phyloP scores from a whole-genome alignment of 2,797 vertebrate species.

The Falco columbarius region DNA sequence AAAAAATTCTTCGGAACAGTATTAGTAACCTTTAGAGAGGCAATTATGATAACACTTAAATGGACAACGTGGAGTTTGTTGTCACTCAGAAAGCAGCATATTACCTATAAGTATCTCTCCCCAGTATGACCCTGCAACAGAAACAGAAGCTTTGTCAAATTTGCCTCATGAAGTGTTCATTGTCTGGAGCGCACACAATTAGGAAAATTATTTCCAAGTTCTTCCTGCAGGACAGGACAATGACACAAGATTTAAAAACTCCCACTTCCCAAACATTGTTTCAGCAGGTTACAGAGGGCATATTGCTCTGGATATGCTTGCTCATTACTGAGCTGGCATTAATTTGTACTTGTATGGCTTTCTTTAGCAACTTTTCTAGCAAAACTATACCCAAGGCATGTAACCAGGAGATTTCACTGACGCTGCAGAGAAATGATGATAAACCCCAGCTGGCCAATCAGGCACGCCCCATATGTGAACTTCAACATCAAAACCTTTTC shows the following conservation, averaged over 20 bases:
- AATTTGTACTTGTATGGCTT: background rate
- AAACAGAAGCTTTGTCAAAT: background rate
- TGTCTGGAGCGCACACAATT: background rate
- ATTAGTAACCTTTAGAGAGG: conserved; percentile 75
- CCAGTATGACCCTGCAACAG: background rate
- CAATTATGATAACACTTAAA: conserved; percentile 70
- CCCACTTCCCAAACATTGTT: background rate
- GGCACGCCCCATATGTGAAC: background rate
- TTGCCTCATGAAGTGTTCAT: background rate
- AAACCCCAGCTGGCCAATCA: background rate
- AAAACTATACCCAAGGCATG: background rate
- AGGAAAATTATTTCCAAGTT: background rate
- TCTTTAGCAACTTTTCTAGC: background rate
- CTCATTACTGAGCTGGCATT: background rate
- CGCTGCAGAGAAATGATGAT: background rate
- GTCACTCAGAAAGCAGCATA: conserved; percentile 57
- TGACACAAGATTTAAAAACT: background rate
- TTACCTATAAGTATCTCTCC: background rate
- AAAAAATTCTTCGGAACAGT: conserved; percentile 66
- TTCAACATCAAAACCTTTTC: background rate
- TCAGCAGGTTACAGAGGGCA: background rate
- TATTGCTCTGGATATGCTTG: background rate
- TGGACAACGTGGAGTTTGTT: conserved; percentile 59
- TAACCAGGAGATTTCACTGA: background rate
- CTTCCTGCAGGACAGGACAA: background rate